Base-by-base conservation (phyloP, 2,888 invertebrate species). In the Panzeria rudis region DNA sequence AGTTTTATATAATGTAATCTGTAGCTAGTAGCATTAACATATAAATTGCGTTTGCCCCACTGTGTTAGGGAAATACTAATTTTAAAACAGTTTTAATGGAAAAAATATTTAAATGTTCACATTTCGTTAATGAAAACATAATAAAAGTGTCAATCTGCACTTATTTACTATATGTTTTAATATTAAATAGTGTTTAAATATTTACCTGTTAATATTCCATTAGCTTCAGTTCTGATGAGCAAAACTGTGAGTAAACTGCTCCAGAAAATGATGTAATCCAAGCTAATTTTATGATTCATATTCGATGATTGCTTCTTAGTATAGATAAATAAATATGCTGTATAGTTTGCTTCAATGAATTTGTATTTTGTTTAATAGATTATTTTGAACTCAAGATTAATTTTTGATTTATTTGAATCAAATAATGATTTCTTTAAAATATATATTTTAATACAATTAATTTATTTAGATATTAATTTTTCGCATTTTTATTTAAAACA, bases 161-260 rank as follows among this genome's bases (percentile, higher is more conserved):
- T n/a, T n/a, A n/a, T n/a, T n/a, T n/a, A n/a, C n/a, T n/a, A n/a
- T n/a, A n/a, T n/a, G n/a, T n/a, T n/a, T n/a, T n/a, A n/a, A n/a
- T n/a, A n/a, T n/a, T n/a, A n/a, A n/a, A n/a, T n/a, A n/a, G n/a
- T n/a, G 5, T 29, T 29, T 4, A 29, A n/a, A n/a, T 23, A 13
- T 13, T 44, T 82, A 85, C 85, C 85, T 85, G 85, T 82, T 78
- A 82, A 64, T 73, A 85, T 69, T 75, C 78, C 77, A 64, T 54
- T 64, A 1, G 56, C 20, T 64, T 50, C 47, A 17, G 69, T 61
- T 38, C 32, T 68, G 47, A 64, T 38, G 50, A 62, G 25, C 69
- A 59, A 47, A 23, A 78, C 11, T 13, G 72, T 69, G 23, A 84
- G 25, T 56, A 81, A 13, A 38, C 64, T 54, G 68, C 61, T 66